Conservation (phyloP, 2,888 invertebrate species). For the Zaprionus bogoriensis region DNA sequence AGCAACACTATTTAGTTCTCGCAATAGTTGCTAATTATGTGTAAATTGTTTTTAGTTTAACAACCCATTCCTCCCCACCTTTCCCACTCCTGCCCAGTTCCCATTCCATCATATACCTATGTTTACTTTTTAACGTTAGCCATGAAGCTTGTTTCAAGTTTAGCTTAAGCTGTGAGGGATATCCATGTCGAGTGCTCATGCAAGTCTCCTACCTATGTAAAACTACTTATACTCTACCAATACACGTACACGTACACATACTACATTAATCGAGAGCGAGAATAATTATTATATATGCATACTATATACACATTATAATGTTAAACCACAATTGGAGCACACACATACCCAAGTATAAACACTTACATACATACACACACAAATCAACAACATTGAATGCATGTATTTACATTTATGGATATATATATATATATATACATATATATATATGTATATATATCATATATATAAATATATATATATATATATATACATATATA, state of each 20-base stretch:
- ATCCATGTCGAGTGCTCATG: conserved; percentile 48
- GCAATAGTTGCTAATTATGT: conserved; percentile 73
- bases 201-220: conserved; percentile 53
- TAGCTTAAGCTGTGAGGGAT: conserved; percentile 41
- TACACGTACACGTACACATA: conserved; percentile 30
- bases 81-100: not conserved
- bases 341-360: conserved; percentile 11
- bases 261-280: conserved; percentile 29
- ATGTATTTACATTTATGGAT: conserved; percentile 66
- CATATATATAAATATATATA: conserved; percentile 26
- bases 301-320: conserved; percentile 50
- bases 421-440: conserved; percentile 23
- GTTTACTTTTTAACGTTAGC: conserved; percentile 28
- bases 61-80: not conserved
- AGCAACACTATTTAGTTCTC: conserved; percentile 69
- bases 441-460: conserved; percentile 25
- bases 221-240: conserved; percentile 34
- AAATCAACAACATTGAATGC: conserved; percentile 31
- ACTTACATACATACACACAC: conserved; percentile 19
- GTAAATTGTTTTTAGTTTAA: conserved; percentile 62
- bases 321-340: conserved; percentile 67
- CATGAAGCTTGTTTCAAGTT: conserved; percentile 50
- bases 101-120: not conserved
- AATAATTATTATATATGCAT: conserved; percentile 31
- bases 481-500: conserved; percentile 27